Conservation (phyloP, 2,888 invertebrate species). For the Andrena bicolor region DNA sequence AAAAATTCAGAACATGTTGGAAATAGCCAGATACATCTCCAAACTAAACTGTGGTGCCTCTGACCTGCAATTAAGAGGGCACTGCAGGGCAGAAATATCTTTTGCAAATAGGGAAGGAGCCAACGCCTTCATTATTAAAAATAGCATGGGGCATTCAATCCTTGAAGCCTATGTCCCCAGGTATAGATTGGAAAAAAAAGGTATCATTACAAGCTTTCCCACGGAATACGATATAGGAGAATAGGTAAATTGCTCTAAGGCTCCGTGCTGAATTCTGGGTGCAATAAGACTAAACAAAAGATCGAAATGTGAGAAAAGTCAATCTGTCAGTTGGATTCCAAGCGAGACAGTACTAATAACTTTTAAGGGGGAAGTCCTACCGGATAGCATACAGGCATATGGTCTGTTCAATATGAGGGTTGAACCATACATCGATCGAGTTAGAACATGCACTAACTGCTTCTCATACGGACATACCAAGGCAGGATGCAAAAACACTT, state of each 20-base stretch:
- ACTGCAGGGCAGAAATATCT: background rate
- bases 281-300: background rate
- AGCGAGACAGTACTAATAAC: too few species aligned
- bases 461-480: too few species aligned
- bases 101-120: background rate
- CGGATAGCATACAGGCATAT: too few species aligned
- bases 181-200: background rate
- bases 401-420: too few species aligned
- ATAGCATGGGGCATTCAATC: background rate
- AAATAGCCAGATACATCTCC: background rate
- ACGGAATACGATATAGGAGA: background rate
- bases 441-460: too few species aligned
- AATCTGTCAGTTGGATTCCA: too few species aligned
- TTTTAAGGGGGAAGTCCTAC: too few species aligned
- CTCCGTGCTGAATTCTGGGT: background rate
- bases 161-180: background rate
- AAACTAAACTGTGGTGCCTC: background rate
- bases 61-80: background rate
- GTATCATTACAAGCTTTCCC: background rate
- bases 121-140: background rate
- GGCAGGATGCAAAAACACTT: too few species aligned
- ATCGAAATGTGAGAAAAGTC: too few species aligned
- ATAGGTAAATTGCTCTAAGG: background rate
- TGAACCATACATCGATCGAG: too few species aligned
- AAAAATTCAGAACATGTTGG: too few species aligned